phyloP scores from a whole-genome alignment of 2,888 invertebrate genomes.

The Unio pictorum region DNA sequence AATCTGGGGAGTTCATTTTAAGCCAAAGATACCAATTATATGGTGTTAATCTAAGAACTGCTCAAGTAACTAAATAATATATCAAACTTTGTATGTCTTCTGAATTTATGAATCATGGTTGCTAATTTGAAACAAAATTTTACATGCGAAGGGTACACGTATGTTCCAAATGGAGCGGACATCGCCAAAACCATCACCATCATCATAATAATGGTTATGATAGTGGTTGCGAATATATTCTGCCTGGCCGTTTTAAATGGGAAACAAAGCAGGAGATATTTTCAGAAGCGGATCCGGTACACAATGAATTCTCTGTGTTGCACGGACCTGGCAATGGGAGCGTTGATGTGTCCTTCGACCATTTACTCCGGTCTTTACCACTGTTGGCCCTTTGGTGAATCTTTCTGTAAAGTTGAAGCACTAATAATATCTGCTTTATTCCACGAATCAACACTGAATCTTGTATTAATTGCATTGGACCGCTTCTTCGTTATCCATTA shows the following conservation, averaged over 20 bases:
- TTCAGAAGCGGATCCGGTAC: slow-evolving; percentile 29
- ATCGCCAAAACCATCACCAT: slow-evolving; percentile 30
- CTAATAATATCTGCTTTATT: slow-evolving; percentile 34
- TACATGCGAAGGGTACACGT: slow-evolving; percentile 19
- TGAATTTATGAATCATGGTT: background rate
- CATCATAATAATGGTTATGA: slow-evolving; percentile 18
- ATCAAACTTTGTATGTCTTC: no score
- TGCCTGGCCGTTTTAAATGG: slow-evolving; percentile 34
- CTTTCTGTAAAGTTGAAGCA: slow-evolving; percentile 36
- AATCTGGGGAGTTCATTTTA: no score
- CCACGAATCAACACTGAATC: slow-evolving; percentile 37
- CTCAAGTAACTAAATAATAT: no score
- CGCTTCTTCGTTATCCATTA: slow-evolving; percentile 33
- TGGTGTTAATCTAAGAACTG: no score
- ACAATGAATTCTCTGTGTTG: slow-evolving; percentile 39
- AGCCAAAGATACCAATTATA: no score
- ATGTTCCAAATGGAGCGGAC: slow-evolving; percentile 21
- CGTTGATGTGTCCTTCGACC: slow-evolving; percentile 31
- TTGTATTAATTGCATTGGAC: slow-evolving; percentile 37
- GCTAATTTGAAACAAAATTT: slow-evolving; percentile 19
- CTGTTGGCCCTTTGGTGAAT: slow-evolving; percentile 39
- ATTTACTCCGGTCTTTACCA: slow-evolving; percentile 33
- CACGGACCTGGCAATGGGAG: slow-evolving; percentile 35
- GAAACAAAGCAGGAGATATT: slow-evolving; percentile 18
- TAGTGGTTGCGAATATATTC: slow-evolving; percentile 29